These are phyloP conservation scores for Melieria picta DNA, from an alignment of 2,888 invertebrate species.

Conservation along the genomic window DNA sequence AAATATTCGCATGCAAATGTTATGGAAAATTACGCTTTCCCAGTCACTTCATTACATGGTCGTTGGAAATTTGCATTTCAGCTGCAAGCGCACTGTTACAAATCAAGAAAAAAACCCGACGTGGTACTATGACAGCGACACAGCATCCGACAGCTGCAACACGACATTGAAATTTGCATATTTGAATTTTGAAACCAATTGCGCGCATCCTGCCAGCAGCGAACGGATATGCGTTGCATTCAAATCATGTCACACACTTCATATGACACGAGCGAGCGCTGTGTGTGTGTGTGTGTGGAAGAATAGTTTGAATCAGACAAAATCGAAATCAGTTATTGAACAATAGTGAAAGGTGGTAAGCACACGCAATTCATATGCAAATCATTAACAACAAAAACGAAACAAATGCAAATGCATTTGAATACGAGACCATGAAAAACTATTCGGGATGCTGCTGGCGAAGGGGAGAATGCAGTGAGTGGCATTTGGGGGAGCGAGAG, in stretches of 20 bases:
- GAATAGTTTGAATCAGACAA: neutral
- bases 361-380: constrained; percentile 26
- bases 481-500: too few relatives aligned
- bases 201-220: neutral
- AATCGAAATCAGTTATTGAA: constrained; percentile 10
- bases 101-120: too few relatives aligned
- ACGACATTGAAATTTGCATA: constrained; percentile 17
- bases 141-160: too few relatives aligned
- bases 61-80: too few relatives aligned
- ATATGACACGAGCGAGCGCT: neutral
- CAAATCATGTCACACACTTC: constrained; percentile 2
- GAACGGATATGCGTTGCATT: neutral
- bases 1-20: too few relatives aligned
- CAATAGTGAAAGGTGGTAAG: constrained; percentile 8
- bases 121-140: too few relatives aligned
- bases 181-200: constrained; percentile 21
- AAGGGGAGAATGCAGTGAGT: too few relatives aligned
- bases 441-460: too few relatives aligned
- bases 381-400: neutral
- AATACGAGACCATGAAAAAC: neutral
- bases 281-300: too few relatives aligned
- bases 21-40: too few relatives aligned
- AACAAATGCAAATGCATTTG: neutral
- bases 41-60: too few relatives aligned
- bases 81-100: too few relatives aligned